A percentile compares a stretch with the other conserved stretches of the same genome.
Evolutionary conservation across 1,140 invertebrate species (phyloP).

Genomic region (Rhopalosiphum maidis): DNA sequence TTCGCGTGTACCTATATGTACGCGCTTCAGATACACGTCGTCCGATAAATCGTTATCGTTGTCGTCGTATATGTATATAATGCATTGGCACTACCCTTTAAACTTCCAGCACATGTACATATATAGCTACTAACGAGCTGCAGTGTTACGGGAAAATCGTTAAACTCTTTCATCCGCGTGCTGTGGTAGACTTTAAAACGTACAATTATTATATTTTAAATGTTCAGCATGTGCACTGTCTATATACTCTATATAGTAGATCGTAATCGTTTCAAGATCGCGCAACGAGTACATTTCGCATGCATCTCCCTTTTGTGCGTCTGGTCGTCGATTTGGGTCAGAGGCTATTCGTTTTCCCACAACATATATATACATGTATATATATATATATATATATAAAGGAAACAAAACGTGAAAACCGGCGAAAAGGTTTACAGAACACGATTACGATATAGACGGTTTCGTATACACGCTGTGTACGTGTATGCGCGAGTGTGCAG

Average conservation of each 20-base stretch:
- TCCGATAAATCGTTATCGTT: background rate
- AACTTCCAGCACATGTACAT: background rate
- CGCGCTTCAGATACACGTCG: background rate
- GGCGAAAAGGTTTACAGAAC: background rate
- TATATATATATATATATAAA: background rate
- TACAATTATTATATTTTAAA: background rate
- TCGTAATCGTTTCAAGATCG: constrained; percentile 8
- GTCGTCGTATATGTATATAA: background rate
- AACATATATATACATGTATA: background rate
- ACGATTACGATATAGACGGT: background rate
- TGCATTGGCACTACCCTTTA: background rate
- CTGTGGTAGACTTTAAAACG: background rate
- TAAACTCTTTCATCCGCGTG: background rate
- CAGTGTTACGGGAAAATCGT: background rate
- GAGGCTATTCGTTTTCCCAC: background rate
- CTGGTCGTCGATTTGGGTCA: constrained; percentile 8
- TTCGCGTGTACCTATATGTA: too few relatives aligned
- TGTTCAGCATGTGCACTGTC: background rate
- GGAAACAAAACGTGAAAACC: background rate
- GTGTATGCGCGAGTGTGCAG: background rate
- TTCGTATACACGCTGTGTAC: background rate
- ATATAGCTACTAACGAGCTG: background rate
- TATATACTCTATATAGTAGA: background rate
- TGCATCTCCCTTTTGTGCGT: background rate
- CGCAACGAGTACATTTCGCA: background rate